These are phyloP conservation scores for Acomys russatus DNA, from an alignment of 2,797 vertebrate species.

Conservation along the genomic window DNA sequence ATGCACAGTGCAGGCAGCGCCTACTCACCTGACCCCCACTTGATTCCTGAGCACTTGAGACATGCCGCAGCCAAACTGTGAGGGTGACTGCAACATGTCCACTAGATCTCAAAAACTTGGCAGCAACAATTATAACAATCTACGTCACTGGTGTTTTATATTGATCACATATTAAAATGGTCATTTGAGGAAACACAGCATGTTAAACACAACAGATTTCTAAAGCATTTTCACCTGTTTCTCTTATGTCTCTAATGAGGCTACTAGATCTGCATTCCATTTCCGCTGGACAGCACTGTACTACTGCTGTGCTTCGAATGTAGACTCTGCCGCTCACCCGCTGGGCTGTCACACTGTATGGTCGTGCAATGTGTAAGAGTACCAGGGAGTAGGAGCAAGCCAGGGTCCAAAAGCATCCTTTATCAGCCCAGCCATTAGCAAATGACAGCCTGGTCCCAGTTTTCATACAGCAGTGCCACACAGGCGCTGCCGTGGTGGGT, in stretches of 20 bases:
- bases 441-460: neutral
- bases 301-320: neutral
- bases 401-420: neutral
- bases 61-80: neutral
- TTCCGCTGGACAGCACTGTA: neutral
- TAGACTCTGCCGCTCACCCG: neutral
- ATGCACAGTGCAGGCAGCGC: neutral
- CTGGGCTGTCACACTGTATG: rapidly evolving
- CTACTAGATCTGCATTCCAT: neutral
- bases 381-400: neutral
- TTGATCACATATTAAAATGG: neutral
- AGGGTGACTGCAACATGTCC: neutral
- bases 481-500: too few species aligned
- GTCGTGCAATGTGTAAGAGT: neutral
- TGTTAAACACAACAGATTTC: neutral
- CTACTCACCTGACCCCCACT: neutral
- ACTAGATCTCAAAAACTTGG: neutral
- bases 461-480: neutral
- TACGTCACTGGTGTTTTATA: neutral
- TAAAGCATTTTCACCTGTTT: neutral
- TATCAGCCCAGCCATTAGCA: neutral
- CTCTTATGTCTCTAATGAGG: neutral
- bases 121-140: neutral
- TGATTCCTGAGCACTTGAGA: neutral
- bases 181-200: neutral